Base-by-base conservation (phyloP, 2,113 vertebrate species). In the Ceyx margarethae region DNA sequence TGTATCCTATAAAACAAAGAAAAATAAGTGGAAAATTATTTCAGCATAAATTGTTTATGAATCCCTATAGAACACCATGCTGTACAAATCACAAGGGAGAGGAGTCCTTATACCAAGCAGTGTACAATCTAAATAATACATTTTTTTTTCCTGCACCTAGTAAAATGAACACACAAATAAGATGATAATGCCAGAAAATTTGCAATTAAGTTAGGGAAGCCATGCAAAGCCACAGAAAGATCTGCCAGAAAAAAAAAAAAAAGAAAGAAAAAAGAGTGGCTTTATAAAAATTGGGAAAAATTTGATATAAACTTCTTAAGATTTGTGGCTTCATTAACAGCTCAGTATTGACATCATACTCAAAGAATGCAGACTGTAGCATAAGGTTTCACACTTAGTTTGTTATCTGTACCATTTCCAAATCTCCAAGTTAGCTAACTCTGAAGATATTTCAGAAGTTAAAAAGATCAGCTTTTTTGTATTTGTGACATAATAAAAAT, bases 1-100 rank as follows among this genome's bases (percentile, higher is more conserved):
- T 75, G 60, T 76, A 67, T 74, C 80, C 80, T 53, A 81, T 85
- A 82, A 92, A 95, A 37, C 50, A 87, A 89, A 87, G 69, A 85
- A 89, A 87, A 91, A 50, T 79, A 85, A 90, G 57, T 73, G 28
- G 61, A 83, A 88, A 85, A 78, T 56, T 4, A 90, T 48, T 61
- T 48, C 73, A 83, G 80, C 60, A 78, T 82, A 78, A 94, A 91
- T 91, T 91, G 82, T 53, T 94, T 91, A 88, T 78, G 76, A 94
- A 88, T 61, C 53, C 48, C 73, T 78, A 35, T 19, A 78, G 88
- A 91, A 48, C 15, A 67, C 6, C 51, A 5, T 19, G 23, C 11
- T 86, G 21, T 20, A 68, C 25, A 77, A 81, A 29, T 26, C 46
- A 64, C 61, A 81, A 33, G 23, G 26, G 53, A 91, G 22, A 71